phyloP scores from a whole-genome alignment of 2,888 invertebrate species.

The Hirtodrosophila alboralis region DNA sequence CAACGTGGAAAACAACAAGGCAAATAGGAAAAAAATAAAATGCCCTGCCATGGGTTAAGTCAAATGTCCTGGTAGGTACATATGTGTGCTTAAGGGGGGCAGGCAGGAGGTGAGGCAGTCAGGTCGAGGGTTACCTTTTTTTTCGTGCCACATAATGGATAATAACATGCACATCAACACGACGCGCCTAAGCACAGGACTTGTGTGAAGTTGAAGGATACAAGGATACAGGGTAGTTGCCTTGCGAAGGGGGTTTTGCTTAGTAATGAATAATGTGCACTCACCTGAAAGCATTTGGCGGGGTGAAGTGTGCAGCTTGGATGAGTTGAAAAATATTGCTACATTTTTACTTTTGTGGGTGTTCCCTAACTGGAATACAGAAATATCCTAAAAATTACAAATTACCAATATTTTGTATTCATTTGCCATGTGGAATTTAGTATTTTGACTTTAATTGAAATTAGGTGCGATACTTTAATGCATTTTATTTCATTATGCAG shows the following conservation, averaged over 20 bases:
- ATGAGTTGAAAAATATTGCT: constrained; percentile 62
- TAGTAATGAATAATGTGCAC: constrained; percentile 74
- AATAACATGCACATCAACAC: constrained; percentile 66
- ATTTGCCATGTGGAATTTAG: constrained; percentile 48
- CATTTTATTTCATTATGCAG: constrained; percentile 39
- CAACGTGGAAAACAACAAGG: constrained; percentile 42
- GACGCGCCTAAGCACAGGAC: constrained; percentile 51
- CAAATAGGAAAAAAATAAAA: constrained; percentile 11
- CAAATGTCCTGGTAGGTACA: constrained; percentile 1
- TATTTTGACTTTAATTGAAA: constrained; percentile 58
- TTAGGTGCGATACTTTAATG: constrained; percentile 71
- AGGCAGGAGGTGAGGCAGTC: constrained; percentile 6
- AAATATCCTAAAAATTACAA: constrained; percentile 57
- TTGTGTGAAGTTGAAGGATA: constrained; percentile 9
- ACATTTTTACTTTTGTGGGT: constrained; percentile 55
- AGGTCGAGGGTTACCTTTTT: constrained; percentile 20
- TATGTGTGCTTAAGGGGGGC: constrained; percentile 1
- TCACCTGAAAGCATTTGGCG: constrained; percentile 67
- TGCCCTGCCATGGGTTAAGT: constrained; percentile 13
- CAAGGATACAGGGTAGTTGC: constrained; percentile 1
- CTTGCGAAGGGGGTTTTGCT: constrained; percentile 36
- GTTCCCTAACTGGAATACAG: constrained; percentile 23
- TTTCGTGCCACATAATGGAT: constrained; percentile 52
- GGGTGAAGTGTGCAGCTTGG: constrained; percentile 11
- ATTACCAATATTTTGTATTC: constrained; percentile 54